Conservation (phyloP, 2,113 vertebrate genomes). For the Campylomormyrus numenius region DNA sequence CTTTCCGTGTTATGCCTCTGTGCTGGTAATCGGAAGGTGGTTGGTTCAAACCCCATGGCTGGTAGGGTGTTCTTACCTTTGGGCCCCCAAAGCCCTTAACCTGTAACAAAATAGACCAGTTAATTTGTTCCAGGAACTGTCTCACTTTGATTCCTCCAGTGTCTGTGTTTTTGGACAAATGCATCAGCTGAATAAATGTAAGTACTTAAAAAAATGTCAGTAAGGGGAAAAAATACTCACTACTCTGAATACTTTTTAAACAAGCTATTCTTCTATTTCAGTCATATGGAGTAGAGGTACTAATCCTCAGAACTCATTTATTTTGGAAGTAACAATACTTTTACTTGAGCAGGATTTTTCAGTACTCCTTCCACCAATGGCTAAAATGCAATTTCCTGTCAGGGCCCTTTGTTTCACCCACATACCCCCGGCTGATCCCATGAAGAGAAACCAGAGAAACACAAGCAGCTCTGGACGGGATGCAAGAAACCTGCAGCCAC, state of each 20-base stretch:
- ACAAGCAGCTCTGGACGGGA: background rate
- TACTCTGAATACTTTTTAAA: background rate
- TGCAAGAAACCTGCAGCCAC: background rate
- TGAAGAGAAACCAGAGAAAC: background rate
- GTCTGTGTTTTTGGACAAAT: background rate
- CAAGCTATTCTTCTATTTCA: background rate
- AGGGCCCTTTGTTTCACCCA: background rate
- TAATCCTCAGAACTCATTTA: background rate
- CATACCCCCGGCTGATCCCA: background rate
- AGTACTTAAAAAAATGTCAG: background rate
- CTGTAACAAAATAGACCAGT: too few species aligned
- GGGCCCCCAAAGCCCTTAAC: background rate
- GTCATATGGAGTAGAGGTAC: background rate
- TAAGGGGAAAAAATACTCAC: background rate
- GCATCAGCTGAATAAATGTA: background rate
- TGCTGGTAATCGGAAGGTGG: background rate
- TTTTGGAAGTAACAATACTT: background rate
- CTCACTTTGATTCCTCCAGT: background rate
- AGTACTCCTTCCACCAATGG: background rate
- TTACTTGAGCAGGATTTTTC: background rate
- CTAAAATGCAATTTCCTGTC: background rate
- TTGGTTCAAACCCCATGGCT: background rate
- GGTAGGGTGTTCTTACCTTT: background rate
- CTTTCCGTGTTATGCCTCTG: background rate
- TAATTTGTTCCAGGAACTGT: background rate